Base-by-base conservation (phyloP, 2,888 invertebrate genomes). In the Meiosimyza platycephala region DNA sequence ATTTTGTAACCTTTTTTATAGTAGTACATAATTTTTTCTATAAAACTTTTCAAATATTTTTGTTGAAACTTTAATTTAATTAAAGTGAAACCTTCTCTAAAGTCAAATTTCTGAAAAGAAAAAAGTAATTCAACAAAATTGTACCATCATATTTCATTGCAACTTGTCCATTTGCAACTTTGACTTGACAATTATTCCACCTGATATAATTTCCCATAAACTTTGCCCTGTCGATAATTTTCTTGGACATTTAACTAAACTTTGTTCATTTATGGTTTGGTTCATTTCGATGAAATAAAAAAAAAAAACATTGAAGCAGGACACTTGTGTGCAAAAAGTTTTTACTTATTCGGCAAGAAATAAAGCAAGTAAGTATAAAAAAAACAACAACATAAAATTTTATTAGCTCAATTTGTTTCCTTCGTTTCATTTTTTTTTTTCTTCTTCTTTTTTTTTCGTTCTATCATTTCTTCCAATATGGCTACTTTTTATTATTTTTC, bases 401-500 rank as follows among this genome's bases (percentile, higher is more conserved):
- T 70, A 70, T 63, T 62, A 54, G 62, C 63, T 70, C 70, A 63
- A 70, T 70, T 70, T 70, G 54, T 63, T 70, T 70, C n/a, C 54
- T 54, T 70, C 69, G 50, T 69, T 52, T 60, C 48, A 55, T 28
- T 63, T 48, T 12, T 47, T 69, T 15, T 18, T 70, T 40, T 22
- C 2, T 22, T 22, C 2, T 5, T 47, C 22, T 6, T 50, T 69
- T 15, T 18, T 22, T 52, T 70, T 40, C 40, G 9, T 40, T 40
- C 9, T 40, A 40, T 40, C 40, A 40, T 40, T 40, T 40, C 40
- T 40, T 9, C 40, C 40, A 9, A 40, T 40, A 40, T 40, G 40
- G 40, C 40, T 40, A 40, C 40, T 40, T 40, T 40, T 40, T 54
- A 16, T 62, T 18, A 18, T 7, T 68, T 59, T 54, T 48, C 16